Conservation (phyloP, 2,797 vertebrate genomes). For the Pogoniulus pusillus region DNA sequence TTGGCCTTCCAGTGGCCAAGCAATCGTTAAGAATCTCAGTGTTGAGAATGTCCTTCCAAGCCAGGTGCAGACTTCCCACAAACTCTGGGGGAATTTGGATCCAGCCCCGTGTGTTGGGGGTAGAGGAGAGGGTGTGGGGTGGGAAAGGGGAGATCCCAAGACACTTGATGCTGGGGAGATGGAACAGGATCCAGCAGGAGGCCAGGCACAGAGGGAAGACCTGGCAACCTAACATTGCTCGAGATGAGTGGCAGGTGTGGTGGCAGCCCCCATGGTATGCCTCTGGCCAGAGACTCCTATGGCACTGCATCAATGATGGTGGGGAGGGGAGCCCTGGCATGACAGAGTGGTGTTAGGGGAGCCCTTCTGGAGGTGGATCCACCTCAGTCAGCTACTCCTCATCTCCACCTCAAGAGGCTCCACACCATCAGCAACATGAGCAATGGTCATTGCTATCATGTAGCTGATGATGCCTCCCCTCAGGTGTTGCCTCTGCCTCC, state of each 20-base stretch:
- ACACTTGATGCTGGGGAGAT: not conserved
- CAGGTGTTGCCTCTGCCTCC: not conserved
- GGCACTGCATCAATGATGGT: rapidly evolving
- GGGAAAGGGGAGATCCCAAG: not conserved
- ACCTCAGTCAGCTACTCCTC: not conserved
- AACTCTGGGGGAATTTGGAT: not conserved
- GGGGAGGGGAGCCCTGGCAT: not conserved
- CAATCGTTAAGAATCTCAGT: not conserved
- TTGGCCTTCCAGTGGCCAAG: not conserved
- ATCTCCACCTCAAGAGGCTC: not conserved
- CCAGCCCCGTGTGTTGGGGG: no score
- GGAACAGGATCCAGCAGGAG: no score
- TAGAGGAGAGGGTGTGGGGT: not conserved
- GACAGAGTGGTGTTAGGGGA: no score
- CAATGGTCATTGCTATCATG: not conserved
- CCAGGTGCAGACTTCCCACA: not conserved
- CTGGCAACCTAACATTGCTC: no score
- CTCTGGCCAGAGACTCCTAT: no score
- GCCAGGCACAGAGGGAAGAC: not conserved
- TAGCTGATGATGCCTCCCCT: not conserved
- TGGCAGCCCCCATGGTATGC: not conserved
- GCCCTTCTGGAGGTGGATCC: not conserved
- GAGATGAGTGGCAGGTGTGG: not conserved
- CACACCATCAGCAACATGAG: not conserved
- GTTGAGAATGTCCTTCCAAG: not conserved